A percentile compares a stretch with the other conserved stretches of the same genome.
Conservation (phyloP, 2,113 vertebrate genomes). For the Hippolais icterina region DNA sequence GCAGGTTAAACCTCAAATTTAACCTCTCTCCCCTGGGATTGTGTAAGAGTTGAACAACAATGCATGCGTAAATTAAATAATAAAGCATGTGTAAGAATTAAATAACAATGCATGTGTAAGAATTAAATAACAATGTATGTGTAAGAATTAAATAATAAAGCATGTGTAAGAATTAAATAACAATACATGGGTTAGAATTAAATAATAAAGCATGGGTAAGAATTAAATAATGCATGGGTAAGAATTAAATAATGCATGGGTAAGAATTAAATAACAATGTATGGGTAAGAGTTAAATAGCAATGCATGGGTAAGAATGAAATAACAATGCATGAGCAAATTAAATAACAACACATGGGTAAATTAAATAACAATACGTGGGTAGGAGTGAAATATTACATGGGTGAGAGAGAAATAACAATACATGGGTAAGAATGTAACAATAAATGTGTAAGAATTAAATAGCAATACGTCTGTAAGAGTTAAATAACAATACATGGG, state of each 20-base stretch:
- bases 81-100: accelerated
- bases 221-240: accelerated
- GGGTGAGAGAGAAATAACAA: no score
- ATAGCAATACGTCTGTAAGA: no score
- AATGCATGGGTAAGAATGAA: no score
- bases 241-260: not conserved
- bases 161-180: not conserved
- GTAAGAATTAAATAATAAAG: not conserved
- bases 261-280: not conserved
- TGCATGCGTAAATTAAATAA: not conserved
- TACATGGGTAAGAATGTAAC: no score
- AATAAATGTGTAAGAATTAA: no score
- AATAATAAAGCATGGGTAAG: not conserved
- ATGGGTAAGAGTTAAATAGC: no score
- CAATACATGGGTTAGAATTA: accelerated
- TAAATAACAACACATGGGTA: not conserved
- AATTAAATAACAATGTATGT: no score
- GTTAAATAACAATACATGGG: no score
- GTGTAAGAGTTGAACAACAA: not conserved
- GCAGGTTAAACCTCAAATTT: not conserved
- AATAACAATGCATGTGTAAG: not conserved
- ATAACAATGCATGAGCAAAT: no score
- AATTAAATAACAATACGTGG: not conserved
- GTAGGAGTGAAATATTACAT: no score
- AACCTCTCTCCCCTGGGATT: not conserved